These are phyloP conservation scores for Tribolium madens DNA, from an alignment of 1,140 invertebrate species.

Conservation along the genomic window DNA sequence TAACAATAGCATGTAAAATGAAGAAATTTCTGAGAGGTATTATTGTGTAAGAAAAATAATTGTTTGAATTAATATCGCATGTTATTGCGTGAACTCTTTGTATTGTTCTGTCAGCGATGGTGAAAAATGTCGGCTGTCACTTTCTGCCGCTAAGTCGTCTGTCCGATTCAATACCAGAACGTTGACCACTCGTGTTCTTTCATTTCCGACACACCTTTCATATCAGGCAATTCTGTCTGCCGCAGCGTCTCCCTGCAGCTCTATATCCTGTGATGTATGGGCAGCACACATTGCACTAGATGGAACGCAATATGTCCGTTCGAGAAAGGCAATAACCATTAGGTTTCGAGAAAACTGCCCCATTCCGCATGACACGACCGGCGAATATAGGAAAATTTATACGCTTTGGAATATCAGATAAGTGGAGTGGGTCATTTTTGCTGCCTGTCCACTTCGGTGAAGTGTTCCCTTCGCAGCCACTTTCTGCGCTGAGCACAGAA, in stretches of 20 bases:
- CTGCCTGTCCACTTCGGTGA: constrained; percentile 40
- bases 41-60: constrained; percentile 1
- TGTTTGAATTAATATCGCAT: constrained; percentile 29
- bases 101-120: constrained; percentile 19
- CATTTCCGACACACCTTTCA: constrained; percentile 55
- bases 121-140: constrained; percentile 27
- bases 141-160: constrained; percentile 36
- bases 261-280: constrained; percentile 68
- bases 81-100: constrained; percentile 13
- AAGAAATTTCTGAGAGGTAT: not conserved
- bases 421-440: constrained; percentile 53
- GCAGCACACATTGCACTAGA: constrained; percentile 73
- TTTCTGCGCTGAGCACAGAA: not conserved
- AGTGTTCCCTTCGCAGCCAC: constrained; percentile 28
- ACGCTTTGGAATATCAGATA: constrained; percentile 60
- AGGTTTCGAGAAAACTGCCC: constrained; percentile 73
- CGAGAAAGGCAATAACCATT: constrained; percentile 75
- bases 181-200: constrained; percentile 55
- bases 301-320: constrained; percentile 74
- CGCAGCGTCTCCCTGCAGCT: constrained; percentile 56
- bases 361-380: constrained; percentile 73
- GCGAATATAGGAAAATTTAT: constrained; percentile 73
- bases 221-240: constrained; percentile 52
- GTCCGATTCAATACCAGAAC: constrained; percentile 42
- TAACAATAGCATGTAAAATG: constrained; percentile 5